Percentiles rank a stretch among this genome's conserved stretches.
phyloP scores from a whole-genome alignment of 2,797 vertebrate genomes.

The Sebastes dallii region DNA sequence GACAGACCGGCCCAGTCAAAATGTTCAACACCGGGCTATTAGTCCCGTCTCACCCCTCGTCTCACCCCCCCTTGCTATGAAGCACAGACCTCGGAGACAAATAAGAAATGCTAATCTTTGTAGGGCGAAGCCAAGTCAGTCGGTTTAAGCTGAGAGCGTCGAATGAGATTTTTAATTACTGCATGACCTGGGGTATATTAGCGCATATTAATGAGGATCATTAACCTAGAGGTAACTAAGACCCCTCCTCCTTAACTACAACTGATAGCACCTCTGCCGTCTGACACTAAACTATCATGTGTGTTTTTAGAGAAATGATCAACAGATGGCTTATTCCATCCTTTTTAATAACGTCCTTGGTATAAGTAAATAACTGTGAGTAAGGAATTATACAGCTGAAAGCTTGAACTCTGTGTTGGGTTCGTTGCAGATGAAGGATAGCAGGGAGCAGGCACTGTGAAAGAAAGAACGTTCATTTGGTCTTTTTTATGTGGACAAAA shows the following conservation, averaged over 20 bases:
- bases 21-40: slow-evolving; percentile 37
- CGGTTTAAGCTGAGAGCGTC: slow-evolving; percentile 78
- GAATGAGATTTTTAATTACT: slow-evolving; percentile 90
- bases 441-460: neutral
- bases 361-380: slow-evolving; percentile 55
- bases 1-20: slow-evolving; percentile 42
- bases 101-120: slow-evolving; percentile 76
- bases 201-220: slow-evolving; percentile 88
- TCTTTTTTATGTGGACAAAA: slow-evolving; percentile 21
- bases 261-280: slow-evolving; percentile 80
- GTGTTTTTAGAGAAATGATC: neutral
- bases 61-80: slow-evolving; percentile 32
- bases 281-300: slow-evolving; percentile 45
- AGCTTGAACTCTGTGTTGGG: slow-evolving; percentile 21
- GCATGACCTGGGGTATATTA: slow-evolving; percentile 89
- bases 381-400: slow-evolving; percentile 24
- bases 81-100: slow-evolving; percentile 70
- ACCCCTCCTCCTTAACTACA: slow-evolving; percentile 87
- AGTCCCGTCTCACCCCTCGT: slow-evolving; percentile 51
- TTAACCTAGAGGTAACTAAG: slow-evolving; percentile 89
- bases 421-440: slow-evolving; percentile 26
- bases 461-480: slow-evolving; percentile 6
- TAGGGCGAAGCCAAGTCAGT: slow-evolving; percentile 72
- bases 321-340: slow-evolving; percentile 20
- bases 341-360: slow-evolving; percentile 26